phyloP scores from a whole-genome alignment of 2,113 vertebrate species.

The Myocastor coypus region DNA sequence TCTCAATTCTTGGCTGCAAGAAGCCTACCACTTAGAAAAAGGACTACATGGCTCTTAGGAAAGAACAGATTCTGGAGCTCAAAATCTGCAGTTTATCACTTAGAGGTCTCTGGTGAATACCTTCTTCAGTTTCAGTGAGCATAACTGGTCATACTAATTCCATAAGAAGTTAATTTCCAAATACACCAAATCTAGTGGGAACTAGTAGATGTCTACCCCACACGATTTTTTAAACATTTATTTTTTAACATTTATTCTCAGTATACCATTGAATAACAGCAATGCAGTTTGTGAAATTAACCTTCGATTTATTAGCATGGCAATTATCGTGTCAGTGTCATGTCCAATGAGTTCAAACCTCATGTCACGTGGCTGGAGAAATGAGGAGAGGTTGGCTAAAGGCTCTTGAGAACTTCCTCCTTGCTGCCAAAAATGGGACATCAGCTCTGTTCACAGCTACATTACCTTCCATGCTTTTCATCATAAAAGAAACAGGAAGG shows the following conservation, averaged over 20 bases:
- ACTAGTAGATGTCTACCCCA: not conserved
- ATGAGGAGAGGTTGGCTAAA: not conserved
- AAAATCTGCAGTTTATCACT: not conserved
- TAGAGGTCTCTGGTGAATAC: not conserved
- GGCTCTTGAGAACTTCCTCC: not conserved
- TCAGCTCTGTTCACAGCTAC: not conserved
- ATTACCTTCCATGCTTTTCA: not conserved
- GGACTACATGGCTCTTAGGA: not conserved
- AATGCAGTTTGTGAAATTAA: not conserved
- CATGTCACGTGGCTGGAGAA: not conserved
- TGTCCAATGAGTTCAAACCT: not conserved
- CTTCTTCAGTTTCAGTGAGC: not conserved
- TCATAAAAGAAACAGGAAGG: not conserved
- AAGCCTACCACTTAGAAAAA: not conserved
- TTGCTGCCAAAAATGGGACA: not conserved
- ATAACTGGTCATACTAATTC: not conserved
- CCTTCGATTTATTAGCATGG: not conserved
- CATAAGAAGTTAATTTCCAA: not conserved
- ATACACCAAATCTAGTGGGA: not conserved
- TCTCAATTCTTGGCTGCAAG: not conserved
- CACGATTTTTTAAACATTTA: not conserved
- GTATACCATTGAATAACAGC: not conserved
- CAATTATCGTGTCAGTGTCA: not conserved
- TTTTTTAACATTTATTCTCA: not conserved
- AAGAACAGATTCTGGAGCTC: not conserved